Percentiles rank a stretch among this genome's conserved stretches.
Evolutionary conservation across 1,140 invertebrate genomes (phyloP).

Genomic region (Drosophila ohnishii): DNA sequence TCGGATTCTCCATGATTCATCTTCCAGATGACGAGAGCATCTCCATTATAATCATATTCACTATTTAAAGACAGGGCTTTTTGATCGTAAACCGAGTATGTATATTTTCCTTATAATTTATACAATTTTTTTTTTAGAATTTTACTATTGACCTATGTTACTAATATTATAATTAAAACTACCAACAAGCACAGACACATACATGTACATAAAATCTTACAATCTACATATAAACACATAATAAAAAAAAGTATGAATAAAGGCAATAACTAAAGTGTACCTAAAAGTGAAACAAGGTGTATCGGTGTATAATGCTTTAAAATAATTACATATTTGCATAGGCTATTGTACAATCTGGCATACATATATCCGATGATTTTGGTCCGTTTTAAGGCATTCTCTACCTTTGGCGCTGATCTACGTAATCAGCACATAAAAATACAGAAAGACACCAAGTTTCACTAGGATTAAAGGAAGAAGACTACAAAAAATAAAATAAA

Average conservation of each 20-base stretch:
- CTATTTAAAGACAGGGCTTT: constrained; percentile 19
- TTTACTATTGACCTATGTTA: constrained; percentile 47
- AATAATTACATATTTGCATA: background rate
- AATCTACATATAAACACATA: constrained; percentile 35
- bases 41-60: constrained; percentile 1
- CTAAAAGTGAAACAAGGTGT: constrained; percentile 5
- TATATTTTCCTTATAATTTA: constrained; percentile 40
- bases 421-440: background rate
- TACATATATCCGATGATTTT: constrained; percentile 5
- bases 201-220: constrained; percentile 51
- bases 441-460: constrained; percentile 12
- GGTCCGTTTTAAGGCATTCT: constrained; percentile 12
- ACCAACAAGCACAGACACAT: constrained; percentile 51
- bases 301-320: constrained; percentile 2
- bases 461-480: constrained; percentile 2
- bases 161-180: constrained; percentile 50
- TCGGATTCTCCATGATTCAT: constrained; percentile 64
- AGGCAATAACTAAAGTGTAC: background rate
- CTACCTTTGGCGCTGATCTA: background rate
- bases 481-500: constrained; percentile 29
- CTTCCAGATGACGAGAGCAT: constrained; percentile 36
- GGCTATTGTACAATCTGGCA: constrained; percentile 22
- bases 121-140: constrained; percentile 33
- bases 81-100: constrained; percentile 50
- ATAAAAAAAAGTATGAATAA: constrained; percentile 18